Evolutionary conservation across 1,140 invertebrate genomes (phyloP).

Genomic region (Sweltsa coloradensis): DNA sequence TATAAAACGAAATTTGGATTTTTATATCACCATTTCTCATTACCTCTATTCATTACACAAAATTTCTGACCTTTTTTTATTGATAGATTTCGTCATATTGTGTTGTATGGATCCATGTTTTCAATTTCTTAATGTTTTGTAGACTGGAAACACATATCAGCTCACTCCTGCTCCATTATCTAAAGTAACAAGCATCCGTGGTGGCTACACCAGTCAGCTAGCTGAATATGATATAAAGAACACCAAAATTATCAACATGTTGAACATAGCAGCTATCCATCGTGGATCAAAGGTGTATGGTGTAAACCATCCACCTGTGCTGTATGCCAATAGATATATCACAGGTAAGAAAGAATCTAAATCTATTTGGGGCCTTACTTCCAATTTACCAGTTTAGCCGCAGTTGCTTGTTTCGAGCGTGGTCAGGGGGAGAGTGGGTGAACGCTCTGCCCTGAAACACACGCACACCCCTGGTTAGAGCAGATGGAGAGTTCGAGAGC

Average conservation of each 20-base stretch:
- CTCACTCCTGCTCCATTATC: conserved; percentile 41
- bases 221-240: conserved; percentile 53
- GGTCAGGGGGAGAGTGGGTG: too few relatives aligned
- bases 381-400: background rate
- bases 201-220: conserved; percentile 47
- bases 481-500: too few relatives aligned
- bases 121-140: conserved; percentile 8
- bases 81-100: too few relatives aligned
- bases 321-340: conserved; percentile 71
- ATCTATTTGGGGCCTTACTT: background rate
- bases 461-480: too few relatives aligned
- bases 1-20: too few relatives aligned
- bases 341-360: conserved; percentile 38
- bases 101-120: too few relatives aligned
- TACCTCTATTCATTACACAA: too few relatives aligned
- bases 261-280: conserved; percentile 54
- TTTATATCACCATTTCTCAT: too few relatives aligned
- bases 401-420: background rate
- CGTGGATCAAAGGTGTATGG: conserved; percentile 29
- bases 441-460: too few relatives aligned
- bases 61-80: too few relatives aligned
- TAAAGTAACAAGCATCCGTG: conserved; percentile 43
- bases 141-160: conserved; percentile 21
- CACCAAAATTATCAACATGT: conserved; percentile 35
- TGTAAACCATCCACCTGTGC: conserved; percentile 47